Evolutionary conservation across 2,888 invertebrate genomes (phyloP).

Genomic region (Embidobia sp.): DNA sequence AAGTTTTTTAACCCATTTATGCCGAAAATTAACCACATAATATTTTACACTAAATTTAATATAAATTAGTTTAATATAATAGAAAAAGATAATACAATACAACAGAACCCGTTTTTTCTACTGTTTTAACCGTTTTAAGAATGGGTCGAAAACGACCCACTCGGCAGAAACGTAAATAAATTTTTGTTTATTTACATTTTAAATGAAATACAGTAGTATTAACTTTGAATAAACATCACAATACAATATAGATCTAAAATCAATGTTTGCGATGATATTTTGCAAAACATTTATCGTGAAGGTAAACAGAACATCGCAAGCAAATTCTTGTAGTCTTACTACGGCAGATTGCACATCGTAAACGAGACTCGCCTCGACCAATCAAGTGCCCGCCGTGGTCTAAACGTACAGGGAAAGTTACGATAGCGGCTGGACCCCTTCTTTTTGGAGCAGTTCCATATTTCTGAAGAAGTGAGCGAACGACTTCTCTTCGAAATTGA

Average conservation of each 20-base stretch:
- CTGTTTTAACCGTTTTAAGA: background rate
- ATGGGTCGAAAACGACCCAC: constrained; percentile 4
- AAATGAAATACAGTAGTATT: too few relatives aligned
- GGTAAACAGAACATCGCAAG: background rate
- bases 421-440: background rate
- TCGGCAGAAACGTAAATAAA: background rate
- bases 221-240: too few relatives aligned
- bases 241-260: background rate
- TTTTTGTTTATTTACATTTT: background rate
- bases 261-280: background rate
- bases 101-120: too few relatives aligned
- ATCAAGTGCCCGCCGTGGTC: constrained; percentile 1
- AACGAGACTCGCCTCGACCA: background rate
- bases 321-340: background rate
- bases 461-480: background rate
- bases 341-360: background rate
- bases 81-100: too few relatives aligned
- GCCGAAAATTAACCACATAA: too few relatives aligned
- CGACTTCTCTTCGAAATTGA: background rate
- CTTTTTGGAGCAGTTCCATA: constrained; percentile 3
- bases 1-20: too few relatives aligned
- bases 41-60: too few relatives aligned
- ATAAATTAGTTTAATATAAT: too few relatives aligned
- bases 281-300: constrained; percentile 11
- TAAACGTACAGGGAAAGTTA: constrained; percentile 1